Conservation (phyloP, 2,888 invertebrate genomes). For the Mesorhabditis spiculigera region DNA sequence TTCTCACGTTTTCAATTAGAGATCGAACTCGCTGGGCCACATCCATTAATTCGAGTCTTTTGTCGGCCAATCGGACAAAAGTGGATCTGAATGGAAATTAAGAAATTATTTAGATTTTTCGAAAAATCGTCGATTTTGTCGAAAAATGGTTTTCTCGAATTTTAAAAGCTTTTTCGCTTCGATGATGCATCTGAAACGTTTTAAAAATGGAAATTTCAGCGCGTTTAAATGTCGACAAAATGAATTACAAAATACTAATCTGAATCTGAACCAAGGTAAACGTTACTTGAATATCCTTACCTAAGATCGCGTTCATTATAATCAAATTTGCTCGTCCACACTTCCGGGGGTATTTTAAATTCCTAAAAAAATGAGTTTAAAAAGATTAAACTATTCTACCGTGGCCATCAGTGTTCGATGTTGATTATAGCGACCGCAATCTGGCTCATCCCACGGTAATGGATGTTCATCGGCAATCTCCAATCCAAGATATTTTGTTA, state of each 20-base stretch:
- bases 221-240: background rate
- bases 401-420: conserved; percentile 17
- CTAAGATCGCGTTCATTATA: background rate
- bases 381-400: conserved; percentile 7
- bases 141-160: conserved; percentile 6
- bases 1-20: conserved; percentile 69
- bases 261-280: background rate
- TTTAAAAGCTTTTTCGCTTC: conserved; percentile 9
- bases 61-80: conserved; percentile 32
- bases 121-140: too few relatives aligned
- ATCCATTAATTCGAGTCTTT: conserved; percentile 65
- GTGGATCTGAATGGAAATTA: conserved; percentile 20
- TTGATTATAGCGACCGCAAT: conserved; percentile 62
- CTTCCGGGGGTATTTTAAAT: background rate
- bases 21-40: conserved; percentile 75
- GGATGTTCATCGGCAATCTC: conserved; percentile 68
- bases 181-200: background rate
- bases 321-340: background rate
- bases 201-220: conserved; percentile 6
- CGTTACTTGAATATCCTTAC: background rate
- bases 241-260: background rate
- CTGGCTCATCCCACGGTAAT: conserved; percentile 76
- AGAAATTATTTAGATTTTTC: too few relatives aligned
- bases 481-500: conserved; percentile 70
- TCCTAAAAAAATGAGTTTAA: conserved; percentile 1